Evolutionary conservation across 2,888 invertebrate genomes (phyloP).

Genomic region (Vesta saturnalis): DNA sequence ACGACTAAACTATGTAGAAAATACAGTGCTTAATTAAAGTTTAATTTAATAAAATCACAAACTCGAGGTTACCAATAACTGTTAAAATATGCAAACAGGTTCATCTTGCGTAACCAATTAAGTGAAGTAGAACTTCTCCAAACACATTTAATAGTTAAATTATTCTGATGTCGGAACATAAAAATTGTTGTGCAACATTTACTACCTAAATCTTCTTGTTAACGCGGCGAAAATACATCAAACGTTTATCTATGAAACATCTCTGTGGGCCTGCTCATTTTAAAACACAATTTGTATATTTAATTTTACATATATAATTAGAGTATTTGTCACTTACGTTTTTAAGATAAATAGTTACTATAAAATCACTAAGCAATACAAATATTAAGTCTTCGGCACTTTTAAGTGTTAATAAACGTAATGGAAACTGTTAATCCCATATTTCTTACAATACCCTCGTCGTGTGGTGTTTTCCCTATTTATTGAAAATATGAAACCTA

Average conservation of each 20-base stretch:
- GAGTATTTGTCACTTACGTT: background rate
- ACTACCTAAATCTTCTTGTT: constrained; percentile 1
- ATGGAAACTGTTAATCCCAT: no score
- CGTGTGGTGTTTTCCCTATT: no score
- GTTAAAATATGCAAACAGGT: background rate
- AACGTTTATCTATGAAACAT: background rate
- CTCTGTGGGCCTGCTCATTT: background rate
- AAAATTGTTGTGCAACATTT: background rate
- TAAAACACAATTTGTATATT: background rate
- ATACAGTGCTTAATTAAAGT: no score
- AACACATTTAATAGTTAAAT: background rate
- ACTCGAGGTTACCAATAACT: background rate
- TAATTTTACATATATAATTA: background rate
- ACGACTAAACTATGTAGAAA: no score
- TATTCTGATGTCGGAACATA: background rate
- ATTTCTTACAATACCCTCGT: no score
- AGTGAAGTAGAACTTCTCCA: background rate
- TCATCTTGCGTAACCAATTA: background rate
- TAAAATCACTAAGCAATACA: background rate
- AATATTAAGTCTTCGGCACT: no score
- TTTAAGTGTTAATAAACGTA: no score
- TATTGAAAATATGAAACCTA: no score
- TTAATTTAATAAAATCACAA: background rate
- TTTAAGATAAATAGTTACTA: background rate
- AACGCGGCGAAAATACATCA: background rate